These are phyloP conservation scores for Andrena chrysosceles DNA, from an alignment of 2,888 invertebrate species.

Conservation along the genomic window DNA sequence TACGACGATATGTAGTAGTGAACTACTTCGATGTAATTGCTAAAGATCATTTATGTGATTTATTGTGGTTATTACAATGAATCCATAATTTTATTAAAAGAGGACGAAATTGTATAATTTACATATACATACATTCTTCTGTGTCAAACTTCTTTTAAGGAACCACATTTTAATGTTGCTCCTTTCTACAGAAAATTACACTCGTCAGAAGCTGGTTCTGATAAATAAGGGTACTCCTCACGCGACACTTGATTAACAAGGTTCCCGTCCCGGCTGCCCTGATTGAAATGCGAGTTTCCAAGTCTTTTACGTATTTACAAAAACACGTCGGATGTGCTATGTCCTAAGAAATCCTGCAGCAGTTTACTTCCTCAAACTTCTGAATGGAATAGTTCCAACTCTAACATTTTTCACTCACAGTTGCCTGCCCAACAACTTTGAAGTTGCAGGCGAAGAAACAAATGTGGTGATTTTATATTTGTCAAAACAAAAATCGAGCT, in stretches of 20 bases:
- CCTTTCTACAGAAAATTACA: background rate
- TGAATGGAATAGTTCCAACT: conserved; percentile 46
- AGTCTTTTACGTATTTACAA: conserved; percentile 8
- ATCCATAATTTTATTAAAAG: too few species aligned
- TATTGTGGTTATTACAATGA: too few species aligned
- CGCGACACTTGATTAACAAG: background rate
- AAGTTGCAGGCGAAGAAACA: conserved; percentile 24
- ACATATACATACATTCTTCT: too few species aligned
- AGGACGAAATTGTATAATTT: background rate
- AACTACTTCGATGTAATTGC: too few species aligned
- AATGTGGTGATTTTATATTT: conserved; percentile 3
- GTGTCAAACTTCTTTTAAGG: background rate
- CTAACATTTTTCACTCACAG: conserved; percentile 30
- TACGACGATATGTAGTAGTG: too few species aligned
- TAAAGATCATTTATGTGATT: too few species aligned
- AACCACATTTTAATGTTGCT: background rate
- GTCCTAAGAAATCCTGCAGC: conserved; percentile 4
- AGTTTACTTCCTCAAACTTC: conserved; percentile 28
- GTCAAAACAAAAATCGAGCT: background rate
- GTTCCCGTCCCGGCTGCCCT: background rate
- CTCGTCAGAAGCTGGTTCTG: background rate
- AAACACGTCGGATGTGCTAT: conserved; percentile 2
- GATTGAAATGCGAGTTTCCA: conserved; percentile 3
- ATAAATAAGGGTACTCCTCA: background rate
- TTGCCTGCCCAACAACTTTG: conserved; percentile 8